These are phyloP conservation scores for Hippocampus abdominalis DNA, from an alignment of 2,113 vertebrate genomes.

Conservation along the genomic window DNA sequence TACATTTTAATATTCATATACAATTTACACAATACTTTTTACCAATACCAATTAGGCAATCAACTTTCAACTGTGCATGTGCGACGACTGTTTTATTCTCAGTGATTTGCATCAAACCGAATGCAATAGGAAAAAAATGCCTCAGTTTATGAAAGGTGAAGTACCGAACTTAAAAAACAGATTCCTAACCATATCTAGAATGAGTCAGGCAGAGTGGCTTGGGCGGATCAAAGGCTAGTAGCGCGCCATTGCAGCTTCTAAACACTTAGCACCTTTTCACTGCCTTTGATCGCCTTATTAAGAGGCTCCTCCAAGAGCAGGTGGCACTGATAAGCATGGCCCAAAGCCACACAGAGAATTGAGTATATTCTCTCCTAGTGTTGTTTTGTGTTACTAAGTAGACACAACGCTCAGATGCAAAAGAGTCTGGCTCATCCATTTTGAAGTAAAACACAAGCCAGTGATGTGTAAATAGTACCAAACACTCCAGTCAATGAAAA, in stretches of 20 bases:
- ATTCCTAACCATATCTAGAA: conserved; percentile 67
- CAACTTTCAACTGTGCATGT: not conserved
- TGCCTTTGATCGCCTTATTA: conserved; percentile 76
- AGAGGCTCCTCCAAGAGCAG: conserved; percentile 74
- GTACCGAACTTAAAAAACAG: conserved; percentile 49
- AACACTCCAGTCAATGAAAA: conserved; percentile 66
- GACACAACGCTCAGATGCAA: conserved; percentile 44
- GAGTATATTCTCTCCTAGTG: conserved; percentile 34
- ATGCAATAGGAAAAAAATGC: conserved; percentile 36
- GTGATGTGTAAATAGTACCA: conserved; percentile 55
- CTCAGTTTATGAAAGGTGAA: conserved; percentile 50
- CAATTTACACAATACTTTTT: not conserved
- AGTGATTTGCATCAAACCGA: conserved; percentile 60
- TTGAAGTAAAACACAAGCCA: conserved; percentile 55
- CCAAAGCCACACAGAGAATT: conserved; percentile 47
- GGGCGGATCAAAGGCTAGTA: conserved; percentile 75
- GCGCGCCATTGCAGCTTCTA: conserved; percentile 61
- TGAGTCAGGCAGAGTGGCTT: conserved; percentile 47
- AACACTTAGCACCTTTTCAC: conserved; percentile 73
- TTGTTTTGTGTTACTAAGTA: conserved; percentile 26
- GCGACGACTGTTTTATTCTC: not conserved
- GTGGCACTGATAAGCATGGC: conserved; percentile 68
- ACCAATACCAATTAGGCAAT: not conserved
- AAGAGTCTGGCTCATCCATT: conserved; percentile 36
- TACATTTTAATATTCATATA: not conserved